Percentiles rank a stretch among this genome's conserved stretches.
Conservation (phyloP, 2,797 vertebrate species). For the Poeciliopsis gracilis region DNA sequence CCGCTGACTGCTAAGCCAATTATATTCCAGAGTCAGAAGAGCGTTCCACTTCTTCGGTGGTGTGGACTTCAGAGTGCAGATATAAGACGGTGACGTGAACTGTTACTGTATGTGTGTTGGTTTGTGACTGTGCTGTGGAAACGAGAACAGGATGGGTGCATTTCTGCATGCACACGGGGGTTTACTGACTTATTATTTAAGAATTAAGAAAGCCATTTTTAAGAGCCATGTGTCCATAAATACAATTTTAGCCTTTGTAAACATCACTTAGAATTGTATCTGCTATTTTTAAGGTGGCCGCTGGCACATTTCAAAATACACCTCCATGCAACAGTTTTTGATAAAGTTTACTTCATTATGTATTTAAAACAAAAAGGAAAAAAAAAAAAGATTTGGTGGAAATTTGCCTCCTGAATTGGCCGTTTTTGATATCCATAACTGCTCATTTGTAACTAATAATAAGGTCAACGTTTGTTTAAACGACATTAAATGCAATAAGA, state of each 20-base stretch:
- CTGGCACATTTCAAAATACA: conserved; percentile 52
- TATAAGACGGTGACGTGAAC: conserved; percentile 47
- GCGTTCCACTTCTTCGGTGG: conserved; percentile 10
- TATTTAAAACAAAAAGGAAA: background rate
- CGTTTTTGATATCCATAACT: conserved; percentile 35
- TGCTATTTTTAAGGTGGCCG: conserved; percentile 30
- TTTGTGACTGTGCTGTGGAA: conserved; percentile 37
- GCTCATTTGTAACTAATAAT: conserved; percentile 40
- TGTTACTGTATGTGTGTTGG: conserved; percentile 38
- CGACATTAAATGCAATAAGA: conserved; percentile 66
- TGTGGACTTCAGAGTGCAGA: conserved; percentile 35
- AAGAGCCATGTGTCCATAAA: conserved; percentile 72
- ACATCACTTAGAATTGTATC: conserved; percentile 38
- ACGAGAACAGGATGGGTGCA: conserved; percentile 42
- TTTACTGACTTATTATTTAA: conserved; percentile 41
- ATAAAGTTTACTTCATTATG: conserved; percentile 21
- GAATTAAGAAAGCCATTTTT: conserved; percentile 61
- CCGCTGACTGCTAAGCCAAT: conserved; percentile 55
- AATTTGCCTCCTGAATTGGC: conserved; percentile 12
- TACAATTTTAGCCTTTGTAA: conserved; percentile 73
- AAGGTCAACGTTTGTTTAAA: conserved; percentile 41
- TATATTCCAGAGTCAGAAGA: conserved; percentile 45
- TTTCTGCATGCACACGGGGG: conserved; percentile 39
- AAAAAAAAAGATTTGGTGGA: background rate
- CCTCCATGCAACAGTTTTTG: conserved; percentile 5